These are phyloP conservation scores for Scelioninae gen. 1 DNA, from an alignment of 2,888 invertebrate genomes.

Conservation along the genomic window DNA sequence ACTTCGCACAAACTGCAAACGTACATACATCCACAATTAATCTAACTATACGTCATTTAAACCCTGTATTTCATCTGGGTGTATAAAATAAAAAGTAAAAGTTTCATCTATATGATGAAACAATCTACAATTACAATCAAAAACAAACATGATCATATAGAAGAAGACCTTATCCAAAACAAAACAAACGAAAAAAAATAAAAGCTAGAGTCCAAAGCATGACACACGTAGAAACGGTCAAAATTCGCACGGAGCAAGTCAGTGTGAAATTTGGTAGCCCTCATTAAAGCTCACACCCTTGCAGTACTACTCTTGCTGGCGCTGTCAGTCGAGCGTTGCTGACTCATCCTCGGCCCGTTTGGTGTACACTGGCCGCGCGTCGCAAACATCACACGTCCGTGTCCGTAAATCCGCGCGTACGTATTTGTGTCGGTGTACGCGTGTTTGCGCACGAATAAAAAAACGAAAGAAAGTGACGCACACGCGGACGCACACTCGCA, in stretches of 20 bases:
- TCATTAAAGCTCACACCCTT: slow-evolving; percentile 83
- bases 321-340: slow-evolving; percentile 65
- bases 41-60: too few species aligned
- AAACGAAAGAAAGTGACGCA: slow-evolving; percentile 63
- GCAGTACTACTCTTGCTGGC: slow-evolving; percentile 62
- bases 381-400: slow-evolving; percentile 69
- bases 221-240: slow-evolving; percentile 26
- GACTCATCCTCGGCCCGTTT: slow-evolving; percentile 69
- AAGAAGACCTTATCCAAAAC: too few species aligned
- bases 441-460: too few species aligned
- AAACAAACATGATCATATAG: too few species aligned
- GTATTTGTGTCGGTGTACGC: slow-evolving; percentile 52
- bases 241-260: slow-evolving; percentile 77
- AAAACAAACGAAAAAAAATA: too few species aligned
- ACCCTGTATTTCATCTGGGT: too few species aligned
- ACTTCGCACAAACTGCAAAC: too few species aligned
- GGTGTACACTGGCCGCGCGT: slow-evolving; percentile 72
- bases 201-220: too few species aligned
- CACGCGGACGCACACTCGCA: slow-evolving; percentile 59
- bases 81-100: too few species aligned
- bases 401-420: slow-evolving; percentile 57
- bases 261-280: slow-evolving; percentile 83
- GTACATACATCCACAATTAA: too few species aligned
- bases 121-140: too few species aligned
- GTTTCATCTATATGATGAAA: too few species aligned